Conservation (phyloP, 2,888 invertebrate species). For the Eucriotettix oculatus region DNA sequence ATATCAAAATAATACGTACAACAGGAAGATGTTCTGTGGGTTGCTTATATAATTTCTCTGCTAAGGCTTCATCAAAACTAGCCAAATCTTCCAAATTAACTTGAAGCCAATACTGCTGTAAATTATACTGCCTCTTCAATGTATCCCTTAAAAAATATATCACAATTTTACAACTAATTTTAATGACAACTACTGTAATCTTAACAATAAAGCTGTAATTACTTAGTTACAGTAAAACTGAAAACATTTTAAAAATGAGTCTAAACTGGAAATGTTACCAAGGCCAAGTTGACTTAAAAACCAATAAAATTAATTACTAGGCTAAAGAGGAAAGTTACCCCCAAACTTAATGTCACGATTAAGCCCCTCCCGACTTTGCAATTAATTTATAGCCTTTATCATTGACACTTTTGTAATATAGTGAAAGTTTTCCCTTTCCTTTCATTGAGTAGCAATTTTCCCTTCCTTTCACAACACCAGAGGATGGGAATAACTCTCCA, state of each 20-base stretch:
- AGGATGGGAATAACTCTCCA: too few relatives aligned
- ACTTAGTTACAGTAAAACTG: not conserved
- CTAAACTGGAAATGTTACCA: too few relatives aligned
- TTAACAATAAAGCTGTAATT: not conserved
- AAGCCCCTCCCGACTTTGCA: too few relatives aligned
- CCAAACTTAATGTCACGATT: too few relatives aligned
- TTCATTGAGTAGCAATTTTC: too few relatives aligned
- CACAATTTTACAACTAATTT: not conserved
- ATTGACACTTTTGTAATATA: too few relatives aligned
- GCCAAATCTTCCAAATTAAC: conserved; percentile 87
- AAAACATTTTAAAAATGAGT: not conserved
- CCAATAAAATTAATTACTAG: too few relatives aligned
- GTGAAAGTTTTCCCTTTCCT: too few relatives aligned
- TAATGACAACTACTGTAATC: not conserved
- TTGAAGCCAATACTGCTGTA: conserved; percentile 76
- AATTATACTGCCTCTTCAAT: conserved; percentile 81
- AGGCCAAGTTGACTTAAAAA: too few relatives aligned
- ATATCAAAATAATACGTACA: conserved; percentile 22
- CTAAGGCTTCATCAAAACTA: conserved; percentile 83
- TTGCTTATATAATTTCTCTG: conserved; percentile 78
- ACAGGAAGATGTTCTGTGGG: conserved; percentile 87
- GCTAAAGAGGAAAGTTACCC: too few relatives aligned
- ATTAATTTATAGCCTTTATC: too few relatives aligned
- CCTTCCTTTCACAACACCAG: too few relatives aligned
- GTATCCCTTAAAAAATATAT: conserved; percentile 56